These are phyloP conservation scores for Athalia cordata DNA, from an alignment of 2,888 invertebrate genomes.

Conservation along the genomic window DNA sequence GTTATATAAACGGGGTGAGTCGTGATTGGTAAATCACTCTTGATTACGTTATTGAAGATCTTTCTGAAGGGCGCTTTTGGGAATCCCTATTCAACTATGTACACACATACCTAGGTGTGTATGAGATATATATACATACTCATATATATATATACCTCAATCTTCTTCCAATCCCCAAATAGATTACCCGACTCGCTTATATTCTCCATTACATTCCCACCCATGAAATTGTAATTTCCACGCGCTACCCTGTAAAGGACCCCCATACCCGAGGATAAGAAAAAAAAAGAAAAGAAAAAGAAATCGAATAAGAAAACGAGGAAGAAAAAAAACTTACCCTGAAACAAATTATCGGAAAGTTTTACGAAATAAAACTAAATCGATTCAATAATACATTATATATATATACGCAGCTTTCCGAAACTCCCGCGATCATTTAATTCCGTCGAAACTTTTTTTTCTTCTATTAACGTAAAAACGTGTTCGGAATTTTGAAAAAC, in stretches of 20 bases:
- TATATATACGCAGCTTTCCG: no score
- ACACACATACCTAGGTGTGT: background rate
- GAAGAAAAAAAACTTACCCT: no score
- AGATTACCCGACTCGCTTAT: background rate
- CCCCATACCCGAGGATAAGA: background rate
- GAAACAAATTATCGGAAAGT: no score
- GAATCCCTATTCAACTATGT: background rate
- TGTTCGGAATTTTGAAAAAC: no score
- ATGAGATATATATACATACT: no score
- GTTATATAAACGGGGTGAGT: background rate
- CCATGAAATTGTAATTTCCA: background rate
- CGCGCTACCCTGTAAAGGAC: background rate
- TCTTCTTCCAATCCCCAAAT: background rate
- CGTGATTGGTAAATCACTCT: conserved; percentile 38
- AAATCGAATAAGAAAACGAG: background rate
- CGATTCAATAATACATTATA: no score
- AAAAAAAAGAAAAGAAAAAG: background rate
- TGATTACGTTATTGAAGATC: conserved; percentile 35
- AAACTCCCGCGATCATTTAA: background rate
- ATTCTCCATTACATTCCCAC: no score
- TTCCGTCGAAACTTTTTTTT: background rate
- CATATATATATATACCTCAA: background rate
- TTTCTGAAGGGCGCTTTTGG: background rate
- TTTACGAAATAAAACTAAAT: no score
- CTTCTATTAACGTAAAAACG: background rate